These are phyloP conservation scores for Lethenteron camtschaticum DNA, from an alignment of 2,113 vertebrate genomes.

Conservation along the genomic window DNA sequence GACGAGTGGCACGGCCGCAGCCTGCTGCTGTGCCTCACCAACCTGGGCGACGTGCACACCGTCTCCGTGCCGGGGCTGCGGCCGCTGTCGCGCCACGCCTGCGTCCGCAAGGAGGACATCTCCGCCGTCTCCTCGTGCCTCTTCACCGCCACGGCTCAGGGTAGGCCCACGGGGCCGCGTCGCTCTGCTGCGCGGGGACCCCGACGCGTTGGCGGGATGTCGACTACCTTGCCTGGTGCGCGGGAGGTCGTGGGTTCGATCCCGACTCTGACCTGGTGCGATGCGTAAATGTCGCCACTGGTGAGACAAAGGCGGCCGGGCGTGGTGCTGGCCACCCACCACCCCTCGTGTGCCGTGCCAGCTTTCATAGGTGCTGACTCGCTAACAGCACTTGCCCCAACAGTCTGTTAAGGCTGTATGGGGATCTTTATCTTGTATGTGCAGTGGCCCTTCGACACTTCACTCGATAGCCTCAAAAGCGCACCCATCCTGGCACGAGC, in stretches of 20 bases:
- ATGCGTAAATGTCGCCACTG: too few relatives aligned
- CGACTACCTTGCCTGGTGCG: neutral
- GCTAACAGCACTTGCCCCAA: too few relatives aligned
- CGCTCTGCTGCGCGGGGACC: too few relatives aligned
- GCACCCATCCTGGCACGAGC: neutral
- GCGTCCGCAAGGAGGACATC: conserved; percentile 77
- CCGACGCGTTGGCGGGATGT: neutral
- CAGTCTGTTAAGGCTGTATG: too few relatives aligned
- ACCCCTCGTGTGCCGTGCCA: too few relatives aligned
- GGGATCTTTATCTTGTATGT: too few relatives aligned
- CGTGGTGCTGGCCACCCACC: neutral
- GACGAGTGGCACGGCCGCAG: conserved; percentile 56
- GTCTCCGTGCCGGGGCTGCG: conserved; percentile 64
- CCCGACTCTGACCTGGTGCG: too few relatives aligned
- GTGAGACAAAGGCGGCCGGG: neutral
- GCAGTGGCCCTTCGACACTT: too few relatives aligned
- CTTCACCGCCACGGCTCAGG: conserved; percentile 83
- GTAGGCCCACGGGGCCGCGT: conserved; percentile 18
- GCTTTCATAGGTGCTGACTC: too few relatives aligned
- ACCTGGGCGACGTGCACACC: conserved; percentile 75
- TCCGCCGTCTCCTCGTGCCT: conserved; percentile 92
- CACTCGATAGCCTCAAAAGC: neutral
- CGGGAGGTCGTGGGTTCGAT: too few relatives aligned
- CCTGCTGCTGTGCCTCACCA: conserved; percentile 58
- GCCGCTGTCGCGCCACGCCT: conserved; percentile 67